Conservation (phyloP, 2,888 invertebrate genomes). For the Watsonalla binaria region DNA sequence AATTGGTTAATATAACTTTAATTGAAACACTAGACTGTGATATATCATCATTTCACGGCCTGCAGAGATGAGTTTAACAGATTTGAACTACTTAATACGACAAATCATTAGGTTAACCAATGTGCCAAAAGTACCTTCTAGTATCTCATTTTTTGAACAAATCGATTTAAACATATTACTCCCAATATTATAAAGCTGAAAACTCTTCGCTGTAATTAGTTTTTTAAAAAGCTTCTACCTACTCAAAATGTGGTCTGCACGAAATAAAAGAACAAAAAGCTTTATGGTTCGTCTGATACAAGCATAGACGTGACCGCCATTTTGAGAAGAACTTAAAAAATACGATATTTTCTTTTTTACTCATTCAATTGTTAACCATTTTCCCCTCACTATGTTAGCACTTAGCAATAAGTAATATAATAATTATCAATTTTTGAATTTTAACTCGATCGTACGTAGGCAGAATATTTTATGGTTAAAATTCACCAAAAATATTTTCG, state of each 20-base stretch:
- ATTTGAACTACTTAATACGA: not conserved
- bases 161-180: no score
- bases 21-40: constrained; percentile 47
- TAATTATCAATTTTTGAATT: constrained; percentile 48
- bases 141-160: no score
- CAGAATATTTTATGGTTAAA: constrained; percentile 18
- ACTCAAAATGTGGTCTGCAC: no score
- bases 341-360: no score
- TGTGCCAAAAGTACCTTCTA: constrained; percentile 33
- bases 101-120: constrained; percentile 16
- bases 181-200: not conserved
- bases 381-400: constrained; percentile 42
- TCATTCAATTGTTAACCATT: constrained; percentile 14
- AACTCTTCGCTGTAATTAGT: constrained; percentile 12
- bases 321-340: no score
- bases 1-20: not conserved
- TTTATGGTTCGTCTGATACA: no score
- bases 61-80: constrained; percentile 29
- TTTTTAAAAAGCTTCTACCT: no score
- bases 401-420: constrained; percentile 31
- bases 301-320: no score
- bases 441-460: constrained; percentile 48
- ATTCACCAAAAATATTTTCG: constrained; percentile 29
- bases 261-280: no score
- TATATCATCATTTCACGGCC: constrained; percentile 42